phyloP scores from a whole-genome alignment of 2,888 invertebrate species.

The Orchestes rusci region DNA sequence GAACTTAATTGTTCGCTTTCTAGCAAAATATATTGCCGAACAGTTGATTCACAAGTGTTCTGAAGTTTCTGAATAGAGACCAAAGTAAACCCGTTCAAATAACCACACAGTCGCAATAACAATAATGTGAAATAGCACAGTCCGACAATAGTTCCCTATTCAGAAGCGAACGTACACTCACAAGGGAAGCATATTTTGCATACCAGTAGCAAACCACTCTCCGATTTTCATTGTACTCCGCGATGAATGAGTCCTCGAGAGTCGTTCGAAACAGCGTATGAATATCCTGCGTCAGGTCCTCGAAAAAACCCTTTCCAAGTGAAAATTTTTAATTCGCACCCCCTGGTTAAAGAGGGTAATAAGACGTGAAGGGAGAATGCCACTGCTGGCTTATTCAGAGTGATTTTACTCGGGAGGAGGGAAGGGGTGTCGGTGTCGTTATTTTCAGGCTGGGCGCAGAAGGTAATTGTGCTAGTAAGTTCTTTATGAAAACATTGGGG shows the following conservation, averaged over 20 bases:
- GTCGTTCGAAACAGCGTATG: constrained; percentile 13
- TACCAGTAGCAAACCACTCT: constrained; percentile 14
- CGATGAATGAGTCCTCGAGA: constrained; percentile 17
- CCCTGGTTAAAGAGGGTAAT: constrained; percentile 14
- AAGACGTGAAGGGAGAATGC: constrained; percentile 2
- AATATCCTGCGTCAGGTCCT: constrained; percentile 24
- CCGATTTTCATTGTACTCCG: constrained; percentile 19
- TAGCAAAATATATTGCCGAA: no score
- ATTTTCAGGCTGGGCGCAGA: no score
- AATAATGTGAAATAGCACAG: no score
- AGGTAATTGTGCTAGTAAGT: no score
- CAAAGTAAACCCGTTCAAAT: no score
- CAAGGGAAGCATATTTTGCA: constrained; percentile 19
- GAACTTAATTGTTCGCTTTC: no score
- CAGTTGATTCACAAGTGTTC: no score
- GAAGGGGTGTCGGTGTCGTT: no score
- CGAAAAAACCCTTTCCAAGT: constrained; percentile 23
- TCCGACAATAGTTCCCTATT: constrained; percentile 8
- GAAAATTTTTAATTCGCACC: constrained; percentile 23
- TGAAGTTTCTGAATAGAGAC: no score
- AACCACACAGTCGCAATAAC: no score
- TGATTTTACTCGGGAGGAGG: no score
- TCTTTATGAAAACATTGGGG: no score
- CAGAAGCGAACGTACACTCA: constrained; percentile 5
- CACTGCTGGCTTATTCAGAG: neutral